Percentiles rank a stretch among this genome's conserved stretches.
phyloP scores from a whole-genome alignment of 2,888 invertebrate species.

The Leucophora obtusa region DNA sequence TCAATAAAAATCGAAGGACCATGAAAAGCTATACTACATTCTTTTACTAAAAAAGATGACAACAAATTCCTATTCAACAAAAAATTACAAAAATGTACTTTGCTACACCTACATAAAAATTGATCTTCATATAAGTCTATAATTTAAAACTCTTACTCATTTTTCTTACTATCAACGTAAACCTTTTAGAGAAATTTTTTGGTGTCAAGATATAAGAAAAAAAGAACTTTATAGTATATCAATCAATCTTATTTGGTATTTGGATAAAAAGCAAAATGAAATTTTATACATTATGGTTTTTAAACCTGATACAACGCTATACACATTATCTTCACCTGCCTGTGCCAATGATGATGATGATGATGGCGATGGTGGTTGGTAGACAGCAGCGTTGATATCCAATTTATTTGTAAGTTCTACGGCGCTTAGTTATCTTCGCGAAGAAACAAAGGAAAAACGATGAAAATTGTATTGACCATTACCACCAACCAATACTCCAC shows the following conservation, averaged over 20 bases:
- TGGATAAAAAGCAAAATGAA: constrained; percentile 23
- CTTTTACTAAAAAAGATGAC: neutral
- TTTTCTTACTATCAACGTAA: neutral
- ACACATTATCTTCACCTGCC: constrained; percentile 51
- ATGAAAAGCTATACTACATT: neutral
- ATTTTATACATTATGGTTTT: constrained; percentile 39
- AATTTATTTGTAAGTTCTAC: neutral
- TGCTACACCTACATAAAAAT: neutral
- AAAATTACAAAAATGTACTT: neutral
- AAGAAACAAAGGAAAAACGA: neutral
- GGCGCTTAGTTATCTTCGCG: constrained; percentile 43
- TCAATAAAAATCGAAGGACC: neutral
- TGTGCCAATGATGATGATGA: constrained; percentile 10
- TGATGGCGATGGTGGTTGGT: constrained; percentile 9
- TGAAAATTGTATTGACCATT: constrained; percentile 21
- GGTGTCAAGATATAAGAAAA: constrained; percentile 21
- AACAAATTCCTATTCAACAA: neutral
- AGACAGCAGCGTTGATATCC: constrained; percentile 1
- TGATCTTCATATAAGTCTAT: neutral
- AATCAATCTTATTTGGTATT: constrained; percentile 48
- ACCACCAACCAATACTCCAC: neutral
- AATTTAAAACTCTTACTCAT: neutral
- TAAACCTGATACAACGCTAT: neutral
- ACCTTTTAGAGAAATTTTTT: constrained; percentile 5
- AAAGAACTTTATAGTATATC: constrained; percentile 39